Evolutionary conservation across 2,888 invertebrate genomes (phyloP), one percentile per base, ranked within the genome.

Genomic region (Amaurobius ferox): DNA sequence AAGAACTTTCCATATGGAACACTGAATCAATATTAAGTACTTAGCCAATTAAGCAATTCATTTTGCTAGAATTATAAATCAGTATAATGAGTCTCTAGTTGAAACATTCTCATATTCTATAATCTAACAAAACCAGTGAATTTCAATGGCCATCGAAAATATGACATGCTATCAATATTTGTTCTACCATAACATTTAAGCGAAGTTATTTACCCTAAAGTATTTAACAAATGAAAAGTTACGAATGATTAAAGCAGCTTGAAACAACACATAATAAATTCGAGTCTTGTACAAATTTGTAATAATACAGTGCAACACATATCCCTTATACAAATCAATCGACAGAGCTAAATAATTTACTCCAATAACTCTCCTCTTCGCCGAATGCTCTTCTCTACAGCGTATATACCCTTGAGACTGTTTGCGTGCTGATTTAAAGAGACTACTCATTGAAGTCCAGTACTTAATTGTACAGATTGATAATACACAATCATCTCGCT

Each of bases 401-500:
- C 3, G 19, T 55, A 16, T 55, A 23, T 23, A 55, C 55, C 55
- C 55, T 23, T 19, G 55, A 55, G 55, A 55, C 23, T 23, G 16
- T 3, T 23, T 55, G 23, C 55, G 55, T 55, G 55, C 55, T 55
- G 55, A 55, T 55, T 55, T 55, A 23, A 55, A 55, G 55, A 55
- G 55, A 55, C 55, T 23, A 55, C 55, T 55, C 55, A 55, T 55
- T 55, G 55, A 55, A 55, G 55, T 19, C 55, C 23, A 55, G 16
- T 9, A 55, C 23, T 55, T 55, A 55, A 23, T 55, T 55, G 23
- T 55, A 55, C 23, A 6, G 23, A 55, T 55, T 7, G 23, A 55
- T 55, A 23, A 55, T 55, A 55, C 23, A 5, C 55, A 7, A 2
- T 23, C 3, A 23, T 55, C 23, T 55, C 23, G 5, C 2, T 16